Conservation (phyloP, 2,113 vertebrate genomes). For the Pseudolaguvia tuberculata region DNA sequence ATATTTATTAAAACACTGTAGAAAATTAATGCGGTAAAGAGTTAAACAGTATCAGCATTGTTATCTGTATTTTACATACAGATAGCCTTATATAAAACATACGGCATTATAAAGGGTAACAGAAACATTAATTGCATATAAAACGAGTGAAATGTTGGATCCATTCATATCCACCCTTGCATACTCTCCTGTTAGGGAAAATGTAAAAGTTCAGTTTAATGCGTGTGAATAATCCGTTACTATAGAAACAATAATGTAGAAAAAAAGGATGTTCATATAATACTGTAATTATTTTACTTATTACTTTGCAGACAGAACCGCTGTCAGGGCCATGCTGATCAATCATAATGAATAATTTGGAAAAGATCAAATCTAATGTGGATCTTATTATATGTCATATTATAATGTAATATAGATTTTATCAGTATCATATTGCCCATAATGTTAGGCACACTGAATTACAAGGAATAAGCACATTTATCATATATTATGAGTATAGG, state of each 20-base stretch:
- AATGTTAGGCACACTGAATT: neutral
- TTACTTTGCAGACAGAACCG: neutral
- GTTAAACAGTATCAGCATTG: too few species aligned
- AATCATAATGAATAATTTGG: neutral
- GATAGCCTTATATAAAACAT: neutral
- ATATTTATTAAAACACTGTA: neutral
- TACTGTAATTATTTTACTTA: neutral
- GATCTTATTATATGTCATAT: too few species aligned
- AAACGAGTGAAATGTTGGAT: neutral
- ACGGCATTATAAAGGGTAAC: neutral
- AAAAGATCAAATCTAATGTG: neutral
- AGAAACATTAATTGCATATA: neutral
- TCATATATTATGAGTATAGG: neutral
- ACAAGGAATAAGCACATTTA: neutral
- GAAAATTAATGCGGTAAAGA: neutral
- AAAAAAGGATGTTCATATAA: too few species aligned
- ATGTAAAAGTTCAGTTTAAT: neutral
- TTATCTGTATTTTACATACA: neutral
- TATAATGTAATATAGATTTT: too few species aligned
- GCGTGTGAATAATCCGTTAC: neutral
- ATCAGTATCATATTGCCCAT: neutral
- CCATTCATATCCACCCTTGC: too few species aligned
- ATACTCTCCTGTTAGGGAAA: neutral
- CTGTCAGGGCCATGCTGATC: neutral
- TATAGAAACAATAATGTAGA: neutral